A percentile compares a stretch with the other conserved stretches of the same genome.
Evolutionary conservation across 2,888 invertebrate genomes (phyloP).

Genomic region (Papilio elwesi): DNA sequence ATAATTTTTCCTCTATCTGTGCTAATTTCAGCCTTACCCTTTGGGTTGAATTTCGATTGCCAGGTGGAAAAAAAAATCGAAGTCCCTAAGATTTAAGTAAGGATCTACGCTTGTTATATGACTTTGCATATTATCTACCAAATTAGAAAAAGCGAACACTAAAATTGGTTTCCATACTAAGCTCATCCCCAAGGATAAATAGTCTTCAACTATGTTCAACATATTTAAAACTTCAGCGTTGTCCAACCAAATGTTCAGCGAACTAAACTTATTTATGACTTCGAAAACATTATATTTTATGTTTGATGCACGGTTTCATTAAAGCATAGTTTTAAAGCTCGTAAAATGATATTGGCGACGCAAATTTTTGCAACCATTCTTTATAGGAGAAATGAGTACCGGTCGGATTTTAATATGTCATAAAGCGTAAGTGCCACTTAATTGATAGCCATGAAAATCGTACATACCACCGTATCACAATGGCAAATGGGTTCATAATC

Average conservation of each 20-base stretch:
- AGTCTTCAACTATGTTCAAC: too few relatives aligned
- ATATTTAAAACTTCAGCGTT: background rate
- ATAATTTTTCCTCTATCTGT: too few relatives aligned
- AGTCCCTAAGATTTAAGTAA: too few relatives aligned
- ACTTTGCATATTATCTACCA: too few relatives aligned
- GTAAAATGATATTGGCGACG: constrained; percentile 52
- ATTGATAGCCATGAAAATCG: constrained; percentile 36
- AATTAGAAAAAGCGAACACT: background rate
- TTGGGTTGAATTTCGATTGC: too few relatives aligned
- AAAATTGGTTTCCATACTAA: background rate
- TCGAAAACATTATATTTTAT: constrained; percentile 30
- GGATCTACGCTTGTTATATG: too few relatives aligned
- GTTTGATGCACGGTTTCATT: constrained; percentile 35
- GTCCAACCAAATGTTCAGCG: background rate
- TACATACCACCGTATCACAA: constrained; percentile 41
- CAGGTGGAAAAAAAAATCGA: too few relatives aligned
- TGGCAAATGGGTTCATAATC: constrained; percentile 53
- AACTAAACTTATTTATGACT: constrained; percentile 14
- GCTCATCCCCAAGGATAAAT: background rate
- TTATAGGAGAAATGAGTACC: constrained; percentile 60
- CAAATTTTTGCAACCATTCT: constrained; percentile 59
- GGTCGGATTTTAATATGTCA: constrained; percentile 67
- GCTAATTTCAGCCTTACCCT: too few relatives aligned
- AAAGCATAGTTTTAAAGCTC: constrained; percentile 46
- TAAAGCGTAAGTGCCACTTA: constrained; percentile 59